Conservation (phyloP, 2,113 vertebrate species). For the Xiphophorus hellerii region DNA sequence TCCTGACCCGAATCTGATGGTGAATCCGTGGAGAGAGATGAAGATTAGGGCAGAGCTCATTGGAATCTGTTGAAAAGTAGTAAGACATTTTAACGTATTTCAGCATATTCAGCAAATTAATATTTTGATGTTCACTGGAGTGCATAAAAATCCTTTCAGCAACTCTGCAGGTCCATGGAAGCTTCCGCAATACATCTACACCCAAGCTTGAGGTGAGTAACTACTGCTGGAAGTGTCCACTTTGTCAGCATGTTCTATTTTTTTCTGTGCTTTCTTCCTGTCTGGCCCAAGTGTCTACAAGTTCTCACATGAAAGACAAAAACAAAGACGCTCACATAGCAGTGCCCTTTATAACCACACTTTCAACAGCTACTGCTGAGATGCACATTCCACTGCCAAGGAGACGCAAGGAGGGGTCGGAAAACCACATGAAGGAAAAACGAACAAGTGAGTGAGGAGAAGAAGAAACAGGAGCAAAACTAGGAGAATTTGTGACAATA, state of each 20-base stretch:
- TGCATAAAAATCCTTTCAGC: neutral
- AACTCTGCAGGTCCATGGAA: slow-evolving; percentile 4
- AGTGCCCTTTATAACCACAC: slow-evolving; percentile 55
- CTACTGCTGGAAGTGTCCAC: slow-evolving; percentile 13
- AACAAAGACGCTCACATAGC: slow-evolving; percentile 45
- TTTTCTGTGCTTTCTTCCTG: slow-evolving; percentile 11
- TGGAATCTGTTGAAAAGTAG: neutral
- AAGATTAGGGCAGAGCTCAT: neutral
- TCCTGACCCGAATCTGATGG: neutral
- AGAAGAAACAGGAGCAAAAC: neutral
- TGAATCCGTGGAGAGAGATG: neutral
- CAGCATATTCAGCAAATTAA: neutral
- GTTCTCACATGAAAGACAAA: slow-evolving; percentile 43
- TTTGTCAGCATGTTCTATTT: slow-evolving; percentile 1
- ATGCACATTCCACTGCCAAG: slow-evolving; percentile 62
- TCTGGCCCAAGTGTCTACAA: slow-evolving; percentile 14
- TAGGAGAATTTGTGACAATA: slow-evolving; percentile 11
- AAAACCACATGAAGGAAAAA: slow-evolving; percentile 36
- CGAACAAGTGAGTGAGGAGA: slow-evolving; percentile 52
- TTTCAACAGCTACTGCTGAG: slow-evolving; percentile 62
- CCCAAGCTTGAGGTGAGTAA: slow-evolving; percentile 10
- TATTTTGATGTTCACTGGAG: neutral
- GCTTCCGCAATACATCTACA: neutral
- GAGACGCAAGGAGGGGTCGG: slow-evolving; percentile 21
- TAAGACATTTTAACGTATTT: neutral